A percentile compares a stretch with the other conserved stretches of the same genome.
Conservation (phyloP, 1,140 invertebrate genomes). For the Orchestia grillus region DNA sequence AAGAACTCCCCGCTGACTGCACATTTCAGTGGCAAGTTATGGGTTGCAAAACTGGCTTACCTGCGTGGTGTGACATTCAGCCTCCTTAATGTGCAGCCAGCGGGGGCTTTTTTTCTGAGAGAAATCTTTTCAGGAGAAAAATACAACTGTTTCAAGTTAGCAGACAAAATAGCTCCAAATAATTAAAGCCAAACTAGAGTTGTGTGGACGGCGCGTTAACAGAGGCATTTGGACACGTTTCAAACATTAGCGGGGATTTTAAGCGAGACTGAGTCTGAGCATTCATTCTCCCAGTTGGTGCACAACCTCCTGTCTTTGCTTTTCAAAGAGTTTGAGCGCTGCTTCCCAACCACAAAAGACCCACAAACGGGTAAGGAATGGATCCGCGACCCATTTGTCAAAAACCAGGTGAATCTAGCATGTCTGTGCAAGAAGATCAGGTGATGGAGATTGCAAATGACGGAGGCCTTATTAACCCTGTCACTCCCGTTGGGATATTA, state of each 20-base stretch:
- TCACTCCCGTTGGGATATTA: no score
- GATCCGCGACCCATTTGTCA: no score
- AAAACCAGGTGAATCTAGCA: background rate
- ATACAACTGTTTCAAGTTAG: background rate
- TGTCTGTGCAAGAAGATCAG: slow-evolving; percentile 10
- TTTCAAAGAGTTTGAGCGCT: no score
- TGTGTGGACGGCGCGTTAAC: slow-evolving; percentile 42
- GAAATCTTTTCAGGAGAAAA: background rate
- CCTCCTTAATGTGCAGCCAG: background rate
- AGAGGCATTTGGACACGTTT: slow-evolving; percentile 38
- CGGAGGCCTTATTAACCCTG: no score
- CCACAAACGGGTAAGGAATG: no score
- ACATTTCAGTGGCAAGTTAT: slow-evolving; percentile 46
- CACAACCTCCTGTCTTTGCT: background rate
- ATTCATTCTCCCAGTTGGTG: slow-evolving; percentile 40
- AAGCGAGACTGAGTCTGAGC: slow-evolving; percentile 23
- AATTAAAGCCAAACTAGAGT: slow-evolving; percentile 50
- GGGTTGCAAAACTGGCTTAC: slow-evolving; percentile 30
- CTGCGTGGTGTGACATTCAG: background rate
- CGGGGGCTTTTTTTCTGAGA: no score
- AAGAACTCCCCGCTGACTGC: slow-evolving; percentile 52
- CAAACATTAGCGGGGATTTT: no score
- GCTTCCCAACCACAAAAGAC: no score
- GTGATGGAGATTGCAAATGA: no score
- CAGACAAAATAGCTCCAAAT: slow-evolving; percentile 9